Conservation (phyloP, 1,140 invertebrate genomes). For the Drosophila sp. region DNA sequence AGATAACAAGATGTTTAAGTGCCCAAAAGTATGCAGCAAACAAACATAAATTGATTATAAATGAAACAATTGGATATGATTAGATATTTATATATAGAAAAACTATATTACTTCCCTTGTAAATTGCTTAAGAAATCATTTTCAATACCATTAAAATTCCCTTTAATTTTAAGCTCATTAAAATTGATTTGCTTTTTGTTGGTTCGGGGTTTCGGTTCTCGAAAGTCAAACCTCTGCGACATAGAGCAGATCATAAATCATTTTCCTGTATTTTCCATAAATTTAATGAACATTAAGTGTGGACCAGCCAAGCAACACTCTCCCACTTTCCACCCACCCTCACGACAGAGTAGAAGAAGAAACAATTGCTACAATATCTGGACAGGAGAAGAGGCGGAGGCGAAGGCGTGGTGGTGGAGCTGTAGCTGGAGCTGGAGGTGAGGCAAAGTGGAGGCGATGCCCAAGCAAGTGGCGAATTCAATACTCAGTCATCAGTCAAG, state of each 20-base stretch:
- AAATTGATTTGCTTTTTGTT: constrained; percentile 21
- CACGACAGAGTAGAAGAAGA: not conserved
- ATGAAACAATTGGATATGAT: not conserved
- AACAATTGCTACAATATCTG: constrained; percentile 38
- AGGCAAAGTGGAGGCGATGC: constrained; percentile 10
- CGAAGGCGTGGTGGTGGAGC: not conserved
- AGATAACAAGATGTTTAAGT: not conserved
- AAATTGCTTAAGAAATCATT: constrained; percentile 23
- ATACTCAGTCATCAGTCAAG: constrained; percentile 69
- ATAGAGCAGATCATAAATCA: constrained; percentile 56
- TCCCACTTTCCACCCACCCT: constrained; percentile 29
- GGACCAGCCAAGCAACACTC: constrained; percentile 5
- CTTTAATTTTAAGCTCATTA: constrained; percentile 64
- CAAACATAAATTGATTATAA: constrained; percentile 2
- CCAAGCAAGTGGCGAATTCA: constrained; percentile 36
- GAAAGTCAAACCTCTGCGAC: constrained; percentile 17
- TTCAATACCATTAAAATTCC: constrained; percentile 30
- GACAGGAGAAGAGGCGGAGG: constrained; percentile 25
- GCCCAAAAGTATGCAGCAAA: not conserved
- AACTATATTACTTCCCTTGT: too few relatives aligned
- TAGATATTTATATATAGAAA: too few relatives aligned
- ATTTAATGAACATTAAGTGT: constrained; percentile 74
- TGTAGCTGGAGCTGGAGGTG: not conserved
- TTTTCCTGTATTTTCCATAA: constrained; percentile 61
- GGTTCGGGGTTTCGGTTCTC: constrained; percentile 9